phyloP scores from a whole-genome alignment of 2,113 vertebrate species.

The Ceyx margarethae region DNA sequence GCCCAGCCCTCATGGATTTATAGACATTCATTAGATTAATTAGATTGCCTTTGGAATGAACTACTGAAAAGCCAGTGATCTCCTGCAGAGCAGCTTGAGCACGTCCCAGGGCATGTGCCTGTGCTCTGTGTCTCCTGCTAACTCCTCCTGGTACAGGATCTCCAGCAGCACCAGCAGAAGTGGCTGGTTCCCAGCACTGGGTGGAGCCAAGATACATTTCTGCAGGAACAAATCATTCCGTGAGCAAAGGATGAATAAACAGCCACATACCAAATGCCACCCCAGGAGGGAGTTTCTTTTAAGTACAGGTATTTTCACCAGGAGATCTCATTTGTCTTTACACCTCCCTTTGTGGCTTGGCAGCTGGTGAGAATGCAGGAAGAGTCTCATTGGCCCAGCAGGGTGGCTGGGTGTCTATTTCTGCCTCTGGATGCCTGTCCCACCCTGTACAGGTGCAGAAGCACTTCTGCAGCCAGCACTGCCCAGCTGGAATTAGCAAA shows the following conservation, averaged over 20 bases:
- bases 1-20: too few species aligned
- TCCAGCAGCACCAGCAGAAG: not conserved
- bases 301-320: constrained; percentile 32
- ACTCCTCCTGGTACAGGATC: not conserved
- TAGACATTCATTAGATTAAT: too few species aligned
- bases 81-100: not conserved
- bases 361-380: constrained; percentile 8
- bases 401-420: constrained; percentile 44
- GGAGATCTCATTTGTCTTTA: not conserved
- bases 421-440: constrained; percentile 33
- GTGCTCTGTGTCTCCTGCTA: not conserved
- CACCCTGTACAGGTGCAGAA: constrained; percentile 51
- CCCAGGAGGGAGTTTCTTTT: constrained; percentile 10
- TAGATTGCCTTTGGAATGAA: not conserved
- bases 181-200: not conserved
- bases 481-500: constrained; percentile 20
- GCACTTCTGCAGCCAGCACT: not conserved
- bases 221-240: constrained; percentile 12
- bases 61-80: not conserved
- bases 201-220: not conserved
- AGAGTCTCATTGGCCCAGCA: constrained; percentile 33
- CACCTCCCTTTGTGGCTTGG: not conserved
- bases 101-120: not conserved
- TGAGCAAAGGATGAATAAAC: constrained; percentile 30
- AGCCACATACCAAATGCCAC: not conserved